Evolutionary conservation across 2,113 vertebrate species (phyloP), one percentile per base, ranked within the genome.

Genomic region (Thryonomys swinderianus): DNA sequence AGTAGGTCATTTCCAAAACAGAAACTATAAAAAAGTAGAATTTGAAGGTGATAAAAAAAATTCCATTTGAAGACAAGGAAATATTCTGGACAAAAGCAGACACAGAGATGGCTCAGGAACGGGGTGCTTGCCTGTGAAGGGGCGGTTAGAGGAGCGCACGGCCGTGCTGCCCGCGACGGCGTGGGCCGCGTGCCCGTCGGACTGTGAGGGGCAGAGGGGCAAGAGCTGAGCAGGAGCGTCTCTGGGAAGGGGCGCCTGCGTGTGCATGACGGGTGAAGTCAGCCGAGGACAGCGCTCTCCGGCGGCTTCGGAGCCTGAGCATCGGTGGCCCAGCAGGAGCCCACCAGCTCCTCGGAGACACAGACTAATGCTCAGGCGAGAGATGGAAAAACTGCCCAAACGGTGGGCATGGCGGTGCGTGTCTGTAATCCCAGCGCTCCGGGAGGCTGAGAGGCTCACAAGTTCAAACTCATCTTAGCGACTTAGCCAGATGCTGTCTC

Each of bases 1-100:
- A 67, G 69, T n/a, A 61, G 76, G 82, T 67, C 10, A 57, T 92
- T 84, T 61, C 73, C 51, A 85, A 92, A 90, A 84, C 5, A 78
- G 81, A 94, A 94, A 53, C 61, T 25, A 76, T 87, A 37, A 74
- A 48, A 94, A 81, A 30, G 5, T 12, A 45, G 40, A 45, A 45
- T 45, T 74, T 74, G 71, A 45, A 74, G 71, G 71, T 30, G 23
- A 45, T 45, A 42, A 45, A 16, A 74, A 34, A 73, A 73, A 73
- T 21, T 76, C 42, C 74, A 83, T 76, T 59, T 87, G 51, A 84
- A 94, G 37, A 37, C 55, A 42, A 90, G 85, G 69, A 85, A 2
- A 81, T 53, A 81, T 81, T 69, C 59, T 37, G 20, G 71, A 59
- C 14, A 51, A 89, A 73, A 91, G n/a, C 45, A 69, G 62, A 85